Base-by-base conservation (phyloP, 2,888 invertebrate genomes). In the Abrostola triplasia region DNA sequence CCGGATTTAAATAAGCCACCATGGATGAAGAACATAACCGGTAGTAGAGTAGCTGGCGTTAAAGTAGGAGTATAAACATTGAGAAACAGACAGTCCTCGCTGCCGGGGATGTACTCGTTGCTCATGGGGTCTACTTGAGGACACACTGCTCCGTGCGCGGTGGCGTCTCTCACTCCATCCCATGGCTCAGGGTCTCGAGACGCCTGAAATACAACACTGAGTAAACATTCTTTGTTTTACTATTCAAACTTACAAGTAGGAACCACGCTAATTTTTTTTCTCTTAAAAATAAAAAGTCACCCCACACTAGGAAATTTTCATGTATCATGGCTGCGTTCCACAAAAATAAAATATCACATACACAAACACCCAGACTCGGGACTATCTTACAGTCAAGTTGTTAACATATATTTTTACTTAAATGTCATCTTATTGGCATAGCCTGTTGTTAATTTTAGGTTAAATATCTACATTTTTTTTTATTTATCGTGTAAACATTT, bases 1-100 rank as follows among this genome's bases (percentile, higher is more conserved):
- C 88, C 89, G 9, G 81, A 84, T 58, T 81, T 82, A 63, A 79
- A 90, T 0, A 80, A 84, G 5, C 89, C 87, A 47, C 89, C 89
- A 41, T 90, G 89, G n/a, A 91, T 87, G 65, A 84, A 90, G 10
- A 90, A 66, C 87, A 91, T 88, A 0, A 90, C 90, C 5, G 90
- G 84, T 2, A 84, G 37, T 5, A 79, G 80, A 4, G 51, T 24
- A 0, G 36, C 5, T 9, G 64, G 58, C 0, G 11, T 51, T n/a
- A 67, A n/a, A 37, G 36, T 36, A 24, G 59, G 63, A 40, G 63
- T 61, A 40, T 67, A 70, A 0, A 70, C 67, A 42, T 70, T 90
- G 0, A 89, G 76, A 59, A 77, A 87, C 0, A 90, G 76, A 47
- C 91, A 91, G 68, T 91, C 87, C 67, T 90, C 82, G 24, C 67